Evolutionary conservation across 2,797 vertebrate species (phyloP).

Genomic region (Zonotrichia albicollis): DNA sequence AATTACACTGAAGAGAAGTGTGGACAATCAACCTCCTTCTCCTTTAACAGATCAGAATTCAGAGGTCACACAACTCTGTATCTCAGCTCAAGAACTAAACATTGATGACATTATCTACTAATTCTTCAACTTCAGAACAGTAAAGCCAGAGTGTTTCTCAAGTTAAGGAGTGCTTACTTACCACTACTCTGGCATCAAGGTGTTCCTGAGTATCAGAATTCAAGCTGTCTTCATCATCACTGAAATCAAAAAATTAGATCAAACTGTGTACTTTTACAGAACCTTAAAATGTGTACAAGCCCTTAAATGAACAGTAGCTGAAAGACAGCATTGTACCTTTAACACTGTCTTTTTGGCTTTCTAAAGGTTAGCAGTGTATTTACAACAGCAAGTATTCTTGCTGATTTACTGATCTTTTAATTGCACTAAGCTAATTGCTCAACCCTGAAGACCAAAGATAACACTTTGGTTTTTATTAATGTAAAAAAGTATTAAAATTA

Average conservation of each 20-base stretch:
- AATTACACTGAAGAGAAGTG: not conserved
- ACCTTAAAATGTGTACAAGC: not conserved
- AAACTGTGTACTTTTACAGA: not conserved
- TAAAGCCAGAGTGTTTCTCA: not conserved
- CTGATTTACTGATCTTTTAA: not conserved
- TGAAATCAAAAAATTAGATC: slow-evolving; percentile 46
- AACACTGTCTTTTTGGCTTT: not conserved
- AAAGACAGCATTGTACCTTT: not conserved
- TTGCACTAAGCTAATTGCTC: not conserved
- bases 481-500: not conserved
- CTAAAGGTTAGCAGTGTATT: not conserved
- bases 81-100: not conserved
- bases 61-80: not conserved
- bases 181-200: slow-evolving; percentile 75
- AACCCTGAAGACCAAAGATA: not conserved
- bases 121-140: not conserved
- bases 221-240: slow-evolving; percentile 42
- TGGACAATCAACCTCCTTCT: not conserved
- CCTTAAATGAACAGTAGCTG: not conserved
- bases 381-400: not conserved
- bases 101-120: not conserved
- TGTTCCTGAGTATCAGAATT: not conserved
- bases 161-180: slow-evolving; percentile 45
- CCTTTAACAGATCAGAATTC: not conserved
- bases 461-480: not conserved